Conservation (phyloP, 2,888 invertebrate genomes). For the Parnassius smintheus region DNA sequence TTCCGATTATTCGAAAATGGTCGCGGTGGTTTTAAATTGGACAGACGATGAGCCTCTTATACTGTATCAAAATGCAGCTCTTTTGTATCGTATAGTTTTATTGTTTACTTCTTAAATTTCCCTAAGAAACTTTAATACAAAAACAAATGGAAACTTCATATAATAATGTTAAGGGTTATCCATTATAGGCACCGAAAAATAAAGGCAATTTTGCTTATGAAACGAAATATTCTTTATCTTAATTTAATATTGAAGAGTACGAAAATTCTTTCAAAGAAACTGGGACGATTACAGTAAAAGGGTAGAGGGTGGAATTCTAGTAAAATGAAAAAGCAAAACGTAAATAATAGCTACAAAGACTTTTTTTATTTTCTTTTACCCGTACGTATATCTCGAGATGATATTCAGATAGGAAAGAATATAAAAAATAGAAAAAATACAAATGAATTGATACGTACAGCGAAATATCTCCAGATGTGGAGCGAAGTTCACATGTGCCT, state of each 20-base stretch:
- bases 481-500: conserved; percentile 63
- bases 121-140: conserved; percentile 22
- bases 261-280: conserved; percentile 27
- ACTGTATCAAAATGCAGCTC: too few species aligned
- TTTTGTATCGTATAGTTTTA: too few species aligned
- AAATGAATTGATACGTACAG: conserved; percentile 7
- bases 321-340: conserved; percentile 26
- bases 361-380: background rate
- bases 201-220: conserved; percentile 26
- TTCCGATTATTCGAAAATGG: too few species aligned
- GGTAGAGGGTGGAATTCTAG: conserved; percentile 27
- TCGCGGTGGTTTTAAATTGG: too few species aligned
- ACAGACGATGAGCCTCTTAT: too few species aligned
- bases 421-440: conserved; percentile 3
- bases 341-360: conserved; percentile 26
- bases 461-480: conserved; percentile 57
- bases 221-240: conserved; percentile 28
- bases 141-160: conserved; percentile 19
- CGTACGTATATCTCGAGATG: conserved; percentile 35
- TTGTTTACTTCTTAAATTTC: background rate
- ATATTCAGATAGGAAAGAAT: conserved; percentile 30
- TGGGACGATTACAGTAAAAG: conserved; percentile 26
- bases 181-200: conserved; percentile 23
- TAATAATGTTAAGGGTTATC: conserved; percentile 25
- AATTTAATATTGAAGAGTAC: conserved; percentile 29